Evolutionary conservation across 2,888 invertebrate species (phyloP).

Genomic region (Margaritifera margaritifera): DNA sequence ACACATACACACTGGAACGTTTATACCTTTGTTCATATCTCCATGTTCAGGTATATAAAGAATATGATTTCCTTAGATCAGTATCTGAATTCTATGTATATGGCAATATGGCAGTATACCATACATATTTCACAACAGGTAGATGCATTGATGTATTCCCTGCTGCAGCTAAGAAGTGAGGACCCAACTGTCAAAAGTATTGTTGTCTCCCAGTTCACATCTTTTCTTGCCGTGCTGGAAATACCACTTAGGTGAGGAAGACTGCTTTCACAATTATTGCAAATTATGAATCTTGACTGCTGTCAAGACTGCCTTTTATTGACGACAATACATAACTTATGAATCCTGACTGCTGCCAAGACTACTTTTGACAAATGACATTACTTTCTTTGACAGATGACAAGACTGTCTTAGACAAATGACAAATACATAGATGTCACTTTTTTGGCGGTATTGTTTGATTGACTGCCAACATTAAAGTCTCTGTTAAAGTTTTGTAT

Average conservation of each 20-base stretch:
- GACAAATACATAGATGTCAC: no score
- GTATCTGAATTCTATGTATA: background rate
- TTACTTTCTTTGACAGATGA: no score
- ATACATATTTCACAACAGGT: slow-evolving; percentile 31
- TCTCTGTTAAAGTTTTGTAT: no score
- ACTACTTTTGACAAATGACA: no score
- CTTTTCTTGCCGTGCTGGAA: slow-evolving; percentile 47
- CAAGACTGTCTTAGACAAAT: no score
- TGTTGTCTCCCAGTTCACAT: slow-evolving; percentile 59
- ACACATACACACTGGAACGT: no score
- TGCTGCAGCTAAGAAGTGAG: slow-evolving; percentile 39
- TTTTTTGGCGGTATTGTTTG: no score
- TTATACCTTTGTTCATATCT: no score
- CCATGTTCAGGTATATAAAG: no score
- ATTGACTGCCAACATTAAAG: no score
- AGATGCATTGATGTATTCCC: slow-evolving; percentile 51
- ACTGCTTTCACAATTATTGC: background rate
- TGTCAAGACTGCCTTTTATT: background rate
- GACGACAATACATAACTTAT: no score
- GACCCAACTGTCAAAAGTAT: slow-evolving; percentile 51
- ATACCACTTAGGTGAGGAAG: slow-evolving; percentile 39
- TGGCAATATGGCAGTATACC: background rate
- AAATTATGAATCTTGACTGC: background rate
- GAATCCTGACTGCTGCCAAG: no score
- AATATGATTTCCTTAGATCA: background rate